Evolutionary conservation across 1,140 invertebrate genomes (phyloP).

Genomic region (Ruditapes philippinarum): DNA sequence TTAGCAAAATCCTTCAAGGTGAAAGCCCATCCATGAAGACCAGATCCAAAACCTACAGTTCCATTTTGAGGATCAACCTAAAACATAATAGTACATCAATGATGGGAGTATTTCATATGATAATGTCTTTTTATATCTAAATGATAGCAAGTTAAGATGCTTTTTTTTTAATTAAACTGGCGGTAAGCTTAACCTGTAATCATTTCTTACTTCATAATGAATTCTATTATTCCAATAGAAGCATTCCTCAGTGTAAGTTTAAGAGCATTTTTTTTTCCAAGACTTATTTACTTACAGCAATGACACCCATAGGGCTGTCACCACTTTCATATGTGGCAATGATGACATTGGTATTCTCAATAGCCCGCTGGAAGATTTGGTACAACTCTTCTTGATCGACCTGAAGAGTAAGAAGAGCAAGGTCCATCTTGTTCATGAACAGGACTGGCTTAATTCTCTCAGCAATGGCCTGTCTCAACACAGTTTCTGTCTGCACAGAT

Average conservation of each 20-base stretch:
- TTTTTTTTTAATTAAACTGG: too few species aligned
- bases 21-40: slow-evolving; percentile 99
- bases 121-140: too few species aligned
- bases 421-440: slow-evolving; percentile 99
- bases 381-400: slow-evolving; percentile 97
- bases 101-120: too few species aligned
- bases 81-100: too few species aligned
- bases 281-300: slow-evolving; percentile 76
- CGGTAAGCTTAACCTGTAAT: too few species aligned
- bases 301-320: slow-evolving; percentile 98
- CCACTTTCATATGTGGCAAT: slow-evolving; percentile 99
- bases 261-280: too few species aligned
- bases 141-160: too few species aligned
- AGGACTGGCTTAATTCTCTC: slow-evolving; percentile 99
- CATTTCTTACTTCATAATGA: too few species aligned
- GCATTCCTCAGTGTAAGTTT: too few species aligned
- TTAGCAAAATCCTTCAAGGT: slow-evolving; percentile 99
- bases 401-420: slow-evolving; percentile 97
- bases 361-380: slow-evolving; percentile 99
- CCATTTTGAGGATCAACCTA: slow-evolving; percentile 98
- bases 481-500: slow-evolving; percentile 99
- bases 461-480: slow-evolving; percentile 99
- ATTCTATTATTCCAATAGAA: too few species aligned
- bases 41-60: slow-evolving; percentile 99
- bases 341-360: slow-evolving; percentile 99